A percentile compares a stretch with the other conserved stretches of the same genome.
Evolutionary conservation across 2,888 invertebrate genomes (phyloP).

Genomic region (Trichopria drosophilae): DNA sequence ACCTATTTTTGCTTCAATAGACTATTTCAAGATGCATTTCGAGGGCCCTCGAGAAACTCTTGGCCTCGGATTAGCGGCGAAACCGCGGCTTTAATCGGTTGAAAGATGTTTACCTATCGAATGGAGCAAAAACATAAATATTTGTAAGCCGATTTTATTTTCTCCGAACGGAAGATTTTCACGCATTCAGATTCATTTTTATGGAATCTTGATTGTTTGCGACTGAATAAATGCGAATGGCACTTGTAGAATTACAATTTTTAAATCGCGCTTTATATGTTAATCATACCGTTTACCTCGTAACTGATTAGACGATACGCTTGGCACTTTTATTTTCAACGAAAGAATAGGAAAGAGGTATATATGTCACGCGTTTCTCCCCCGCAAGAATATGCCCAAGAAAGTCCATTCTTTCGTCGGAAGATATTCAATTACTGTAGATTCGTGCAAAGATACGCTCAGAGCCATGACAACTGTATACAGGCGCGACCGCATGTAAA

Average conservation of each 20-base stretch:
- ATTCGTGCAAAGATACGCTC: constrained; percentile 48
- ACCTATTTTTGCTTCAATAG: constrained; percentile 40
- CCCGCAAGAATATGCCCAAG: constrained; percentile 1
- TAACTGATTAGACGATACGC: not conserved
- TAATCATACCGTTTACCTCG: not conserved
- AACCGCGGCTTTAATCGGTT: constrained; percentile 26
- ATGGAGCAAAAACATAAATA: constrained; percentile 26
- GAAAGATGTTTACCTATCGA: constrained; percentile 40
- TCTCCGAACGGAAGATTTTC: not conserved
- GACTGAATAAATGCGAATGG: not conserved
- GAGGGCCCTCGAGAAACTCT: constrained; percentile 40
- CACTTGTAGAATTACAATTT: not conserved
- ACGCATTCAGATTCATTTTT: constrained; percentile 9
- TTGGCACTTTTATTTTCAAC: not conserved
- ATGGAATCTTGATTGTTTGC: not conserved
- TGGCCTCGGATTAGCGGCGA: constrained; percentile 29
- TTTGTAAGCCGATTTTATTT: constrained; percentile 14
- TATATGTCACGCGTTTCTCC: not conserved
- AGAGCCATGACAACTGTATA: constrained; percentile 53
- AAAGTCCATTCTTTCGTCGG: constrained; percentile 24
- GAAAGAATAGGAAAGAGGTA: not conserved
- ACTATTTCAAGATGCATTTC: constrained; percentile 34
- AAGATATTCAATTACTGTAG: constrained; percentile 54
- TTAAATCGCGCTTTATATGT: not conserved
- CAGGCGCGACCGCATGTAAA: constrained; percentile 34